Conservation (phyloP, 2,888 invertebrate species). For the Andrena flavipes region DNA sequence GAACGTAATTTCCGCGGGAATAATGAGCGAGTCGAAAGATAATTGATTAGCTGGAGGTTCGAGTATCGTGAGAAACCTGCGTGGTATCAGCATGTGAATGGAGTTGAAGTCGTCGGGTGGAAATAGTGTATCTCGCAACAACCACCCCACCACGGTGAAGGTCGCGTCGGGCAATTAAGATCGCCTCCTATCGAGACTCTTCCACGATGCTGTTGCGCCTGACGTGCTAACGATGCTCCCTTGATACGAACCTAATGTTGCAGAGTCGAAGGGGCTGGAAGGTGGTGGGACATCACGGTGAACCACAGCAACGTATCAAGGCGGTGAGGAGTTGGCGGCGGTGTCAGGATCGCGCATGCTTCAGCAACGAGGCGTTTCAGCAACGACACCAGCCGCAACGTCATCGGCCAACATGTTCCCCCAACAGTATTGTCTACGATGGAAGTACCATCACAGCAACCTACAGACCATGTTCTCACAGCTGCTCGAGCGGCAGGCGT, state of each 20-base stretch:
- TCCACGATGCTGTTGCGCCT: too few relatives aligned
- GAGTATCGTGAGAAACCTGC: constrained; percentile 33
- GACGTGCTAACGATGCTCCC: background rate
- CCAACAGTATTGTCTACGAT: constrained; percentile 96
- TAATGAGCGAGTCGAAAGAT: constrained; percentile 17
- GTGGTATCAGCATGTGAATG: background rate
- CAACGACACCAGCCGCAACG: constrained; percentile 73
- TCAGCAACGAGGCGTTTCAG: constrained; percentile 80
- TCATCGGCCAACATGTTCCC: constrained; percentile 88
- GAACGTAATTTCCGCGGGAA: constrained; percentile 26
- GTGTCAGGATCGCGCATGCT: constrained; percentile 78
- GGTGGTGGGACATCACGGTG: constrained; percentile 57
- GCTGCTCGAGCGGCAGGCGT: constrained; percentile 93
- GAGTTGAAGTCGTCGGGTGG: background rate
- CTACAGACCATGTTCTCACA: constrained; percentile 96
- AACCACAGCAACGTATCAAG: constrained; percentile 54
- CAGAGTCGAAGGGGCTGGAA: constrained; percentile 37
- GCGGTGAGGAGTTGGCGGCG: constrained; percentile 63
- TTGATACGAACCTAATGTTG: constrained; percentile 40
- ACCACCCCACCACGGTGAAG: background rate
- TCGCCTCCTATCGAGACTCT: too few relatives aligned
- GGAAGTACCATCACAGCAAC: constrained; percentile 97
- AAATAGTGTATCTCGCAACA: background rate
- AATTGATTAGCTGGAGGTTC: constrained; percentile 33
- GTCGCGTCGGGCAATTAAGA: constrained; percentile 1